These are phyloP conservation scores for Chymomyza fuscimana DNA, from an alignment of 2,888 invertebrate species.

Conservation along the genomic window DNA sequence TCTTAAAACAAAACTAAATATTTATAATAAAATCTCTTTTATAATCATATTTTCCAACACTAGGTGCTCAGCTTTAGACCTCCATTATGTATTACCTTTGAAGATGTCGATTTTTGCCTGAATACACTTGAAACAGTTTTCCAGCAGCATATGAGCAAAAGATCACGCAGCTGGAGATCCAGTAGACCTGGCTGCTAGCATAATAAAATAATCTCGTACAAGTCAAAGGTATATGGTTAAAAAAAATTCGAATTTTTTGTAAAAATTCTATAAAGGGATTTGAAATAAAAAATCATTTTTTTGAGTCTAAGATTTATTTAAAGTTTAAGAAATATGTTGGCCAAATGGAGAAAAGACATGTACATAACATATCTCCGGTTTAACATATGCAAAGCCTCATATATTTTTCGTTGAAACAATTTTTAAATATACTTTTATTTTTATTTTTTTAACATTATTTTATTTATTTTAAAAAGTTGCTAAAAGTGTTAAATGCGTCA, in stretches of 20 bases:
- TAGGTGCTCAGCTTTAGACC: conserved; percentile 95
- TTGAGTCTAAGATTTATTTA: not conserved
- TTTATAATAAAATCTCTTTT: not conserved
- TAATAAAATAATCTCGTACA: not conserved
- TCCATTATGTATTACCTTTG: conserved; percentile 94
- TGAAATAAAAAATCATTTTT: too few relatives aligned
- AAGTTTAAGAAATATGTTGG: not conserved
- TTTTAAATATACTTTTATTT: too few relatives aligned
- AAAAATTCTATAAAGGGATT: too few relatives aligned
- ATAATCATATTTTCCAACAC: not conserved
- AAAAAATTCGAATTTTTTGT: not conserved
- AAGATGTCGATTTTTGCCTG: conserved; percentile 89
- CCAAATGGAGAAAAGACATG: too few relatives aligned
- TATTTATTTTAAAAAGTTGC: too few relatives aligned
- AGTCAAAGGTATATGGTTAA: not conserved
- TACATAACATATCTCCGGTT: too few relatives aligned
- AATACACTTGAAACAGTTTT: conserved; percentile 81
- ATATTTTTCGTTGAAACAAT: too few relatives aligned
- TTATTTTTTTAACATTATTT: too few relatives aligned
- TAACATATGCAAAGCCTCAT: too few relatives aligned
- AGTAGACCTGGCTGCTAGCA: conserved; percentile 12
- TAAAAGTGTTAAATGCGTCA: too few relatives aligned
- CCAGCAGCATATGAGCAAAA: conserved; percentile 66
- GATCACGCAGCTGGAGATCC: conserved; percentile 71
- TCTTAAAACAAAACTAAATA: not conserved